Base-by-base conservation (phyloP, 2,113 vertebrate species). In the Percina caprodes region DNA sequence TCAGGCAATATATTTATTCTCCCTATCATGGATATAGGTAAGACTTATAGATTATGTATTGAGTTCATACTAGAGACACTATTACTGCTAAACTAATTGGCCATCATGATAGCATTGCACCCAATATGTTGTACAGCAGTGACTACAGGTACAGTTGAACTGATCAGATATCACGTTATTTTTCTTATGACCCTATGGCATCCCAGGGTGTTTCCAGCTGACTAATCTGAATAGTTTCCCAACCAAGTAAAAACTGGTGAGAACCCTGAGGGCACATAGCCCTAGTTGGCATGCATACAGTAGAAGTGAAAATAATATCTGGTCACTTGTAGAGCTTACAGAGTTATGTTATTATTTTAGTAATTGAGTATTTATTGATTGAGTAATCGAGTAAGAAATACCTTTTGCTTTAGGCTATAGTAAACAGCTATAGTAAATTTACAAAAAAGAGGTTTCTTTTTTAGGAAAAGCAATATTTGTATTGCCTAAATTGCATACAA, bases 141-240 rank as follows among this genome's bases (percentile, higher is more conserved):
- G 1, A 72, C 67, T 21, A 67, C 15, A 75, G 21, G n/a, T 6
- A 10, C 15, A 65, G 23, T 78, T 68, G 51, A 35, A 42, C 56
- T 5, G 1, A 79, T 35, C 49, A 54, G 14, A 54, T 56, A 30
- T 45, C 45, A 49, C 33, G 9, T 60, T 23, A 65, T 80, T 24
- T n/a, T n/a, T n/a, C n/a, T 75, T 35, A 68, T 71, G 39, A 77
- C 39, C 21, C 3, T 23, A 4, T 88, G 71, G 80, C 55, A 76
- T 79, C 52, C 61, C 71, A 30, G 71, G 80, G 77, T 85, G 66
- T 87, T 83, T 79, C 76, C 42, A 83, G 24, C 30, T 87, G 69
- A 91, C 89, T 83, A 87, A 88, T 78, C 45, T 9, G 2, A 78
- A 68, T 54, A 52, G 30, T 58, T 35, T 62, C 59, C 18, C 30